Evolutionary conservation across 2,888 invertebrate genomes (phyloP), one percentile per base, ranked within the genome.

Genomic region (Zhengitettix transpicula): DNA sequence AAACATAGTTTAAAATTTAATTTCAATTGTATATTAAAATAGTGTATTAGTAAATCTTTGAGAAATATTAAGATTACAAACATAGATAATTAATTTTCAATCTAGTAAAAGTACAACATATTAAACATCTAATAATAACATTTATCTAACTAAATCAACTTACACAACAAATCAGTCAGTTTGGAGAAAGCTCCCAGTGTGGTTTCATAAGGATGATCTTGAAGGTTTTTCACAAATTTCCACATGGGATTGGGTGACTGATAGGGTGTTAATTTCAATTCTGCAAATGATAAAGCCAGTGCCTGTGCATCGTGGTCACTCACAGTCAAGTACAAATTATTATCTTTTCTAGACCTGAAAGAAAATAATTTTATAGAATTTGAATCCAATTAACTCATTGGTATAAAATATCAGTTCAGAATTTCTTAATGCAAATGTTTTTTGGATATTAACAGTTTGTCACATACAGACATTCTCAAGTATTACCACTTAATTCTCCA

Each of bases 111-210:
- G n/a, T 28, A 28, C 28, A 28, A 55, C 58, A 58, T 10, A 57
- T 44, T 17, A 52, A 7, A 1, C 9, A n/a, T n/a, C 9, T 15
- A 51, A 14, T 51, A 9, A 14, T 15, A 10, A 10, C 3, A 14
- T 15, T 51, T 14, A 51, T 1, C 16, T 9, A n/a, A 51, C 15
- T 11, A 51, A 44, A 73, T 64, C 16, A 69, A 75, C 74, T 80
- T 78, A 77, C 81, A 72, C 66, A 81, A 82, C 69, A 86, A 85
- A 73, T 89, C 87, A 12, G 89, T 86, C 40, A 94, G 80, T 74
- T 91, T 92, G 40, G 90, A 85, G 73, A 94, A 90, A 1, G 90
- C 87, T 68, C 87, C 88, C 76, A 91, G 72, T 0, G 92, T 87
- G 0, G 89, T 85, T 69, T 87, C 87, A 69, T 88, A 88, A 0